Evolutionary conservation across 92 coral and sea anemone genomes (phyloP).

Genomic region (Epizoanthus scotinus): DNA sequence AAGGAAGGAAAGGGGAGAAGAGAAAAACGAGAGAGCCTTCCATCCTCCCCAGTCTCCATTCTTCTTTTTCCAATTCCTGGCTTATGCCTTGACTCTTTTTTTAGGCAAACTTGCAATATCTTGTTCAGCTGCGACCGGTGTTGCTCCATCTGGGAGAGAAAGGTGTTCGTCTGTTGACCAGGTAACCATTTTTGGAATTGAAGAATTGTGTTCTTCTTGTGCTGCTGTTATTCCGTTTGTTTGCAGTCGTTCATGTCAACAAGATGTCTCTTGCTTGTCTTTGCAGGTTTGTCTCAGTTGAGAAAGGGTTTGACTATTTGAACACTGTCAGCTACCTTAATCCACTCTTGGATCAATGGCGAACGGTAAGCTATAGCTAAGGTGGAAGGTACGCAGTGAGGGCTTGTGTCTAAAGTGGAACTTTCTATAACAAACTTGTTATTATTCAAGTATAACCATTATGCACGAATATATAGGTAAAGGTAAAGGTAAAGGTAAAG

Average conservation of each 20-base stretch:
- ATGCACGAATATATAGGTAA: too few species aligned
- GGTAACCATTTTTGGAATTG: slow-evolving; percentile 49
- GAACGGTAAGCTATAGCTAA: slow-evolving; percentile 58
- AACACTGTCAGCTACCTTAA: slow-evolving; percentile 69
- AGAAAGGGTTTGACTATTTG: slow-evolving; percentile 82
- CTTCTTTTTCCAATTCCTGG: too few species aligned
- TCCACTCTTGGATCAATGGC: slow-evolving; percentile 82
- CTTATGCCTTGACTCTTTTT: too few species aligned
- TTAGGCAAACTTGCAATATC: slow-evolving; percentile 96
- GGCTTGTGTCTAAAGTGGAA: too few species aligned
- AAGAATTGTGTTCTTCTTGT: not conserved
- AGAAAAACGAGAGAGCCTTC: too few species aligned
- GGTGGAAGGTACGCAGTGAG: not conserved
- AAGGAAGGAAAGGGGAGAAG: too few species aligned
- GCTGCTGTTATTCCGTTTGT: not conserved
- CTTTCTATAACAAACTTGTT: too few species aligned
- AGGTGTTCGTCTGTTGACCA: slow-evolving; percentile 88
- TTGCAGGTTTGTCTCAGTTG: slow-evolving; percentile 92
- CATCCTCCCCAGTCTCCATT: too few species aligned
- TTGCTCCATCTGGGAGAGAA: slow-evolving; percentile 88
- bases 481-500: too few species aligned
- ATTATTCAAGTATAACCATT: too few species aligned
- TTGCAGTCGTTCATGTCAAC: not conserved
- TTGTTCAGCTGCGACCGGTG: slow-evolving; percentile 92
- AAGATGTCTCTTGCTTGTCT: not conserved